These are phyloP conservation scores for Sthenelais limicola DNA, from an alignment of 2,888 invertebrate genomes.

Conservation along the genomic window DNA sequence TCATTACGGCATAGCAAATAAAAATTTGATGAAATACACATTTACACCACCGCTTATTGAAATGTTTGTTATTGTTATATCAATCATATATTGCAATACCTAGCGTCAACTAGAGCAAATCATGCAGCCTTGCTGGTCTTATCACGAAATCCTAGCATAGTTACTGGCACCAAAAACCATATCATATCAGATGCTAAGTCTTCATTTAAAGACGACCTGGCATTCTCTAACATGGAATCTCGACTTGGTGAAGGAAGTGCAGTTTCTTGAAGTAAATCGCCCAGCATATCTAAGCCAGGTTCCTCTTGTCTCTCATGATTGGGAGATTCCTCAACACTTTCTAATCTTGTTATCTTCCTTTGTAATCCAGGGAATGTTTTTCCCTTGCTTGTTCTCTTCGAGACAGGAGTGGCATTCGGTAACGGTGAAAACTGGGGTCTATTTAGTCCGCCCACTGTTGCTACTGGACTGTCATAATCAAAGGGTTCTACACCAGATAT, in stretches of 20 bases:
- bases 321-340: background rate
- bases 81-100: background rate
- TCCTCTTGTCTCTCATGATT: background rate
- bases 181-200: slow-evolving; percentile 18
- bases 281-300: background rate
- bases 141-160: background rate
- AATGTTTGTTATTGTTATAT: background rate
- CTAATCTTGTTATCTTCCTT: background rate
- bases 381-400: background rate
- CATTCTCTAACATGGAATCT: too few species aligned
- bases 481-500: slow-evolving; percentile 35
- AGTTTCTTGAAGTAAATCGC: background rate
- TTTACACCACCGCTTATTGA: too few species aligned
- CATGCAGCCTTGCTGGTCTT: slow-evolving; percentile 3
- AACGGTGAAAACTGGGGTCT: background rate
- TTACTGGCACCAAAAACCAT: slow-evolving; percentile 16
- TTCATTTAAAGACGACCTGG: too few species aligned
- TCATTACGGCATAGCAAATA: too few species aligned
- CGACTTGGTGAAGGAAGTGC: background rate
- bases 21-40: too few species aligned
- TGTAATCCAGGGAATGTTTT: background rate
- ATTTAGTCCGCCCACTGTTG: background rate
- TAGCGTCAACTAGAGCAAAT: background rate
- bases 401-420: too few species aligned
- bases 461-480: slow-evolving; percentile 15